A percentile compares a stretch with the other conserved stretches of the same genome.
Evolutionary conservation across 1,140 invertebrate genomes (phyloP).

Genomic region (Manduca sexta): DNA sequence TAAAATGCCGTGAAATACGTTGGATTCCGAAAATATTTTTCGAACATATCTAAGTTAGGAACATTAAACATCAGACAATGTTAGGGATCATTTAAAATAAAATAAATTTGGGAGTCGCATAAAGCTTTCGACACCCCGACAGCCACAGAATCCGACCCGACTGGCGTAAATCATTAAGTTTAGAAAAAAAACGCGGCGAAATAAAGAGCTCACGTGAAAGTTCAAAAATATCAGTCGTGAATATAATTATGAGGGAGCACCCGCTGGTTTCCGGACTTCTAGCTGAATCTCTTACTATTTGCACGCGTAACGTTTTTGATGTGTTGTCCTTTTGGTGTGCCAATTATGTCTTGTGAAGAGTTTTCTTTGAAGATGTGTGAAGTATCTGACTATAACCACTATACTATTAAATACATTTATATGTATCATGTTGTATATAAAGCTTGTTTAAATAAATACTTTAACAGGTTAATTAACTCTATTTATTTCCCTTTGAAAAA

Average conservation of each 20-base stretch:
- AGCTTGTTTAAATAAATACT: too few species aligned
- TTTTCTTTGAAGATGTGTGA: too few species aligned
- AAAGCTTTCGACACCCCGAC: constrained; percentile 66
- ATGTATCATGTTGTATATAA: too few species aligned
- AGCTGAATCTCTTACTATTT: constrained; percentile 38
- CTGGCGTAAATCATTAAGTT: constrained; percentile 66
- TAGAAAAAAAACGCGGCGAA: constrained; percentile 55
- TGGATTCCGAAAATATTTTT: too few species aligned
- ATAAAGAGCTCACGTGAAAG: constrained; percentile 69
- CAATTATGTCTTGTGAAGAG: too few species aligned
- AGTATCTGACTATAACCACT: too few species aligned
- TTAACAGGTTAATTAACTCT: too few species aligned
- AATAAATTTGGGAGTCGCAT: constrained; percentile 57
- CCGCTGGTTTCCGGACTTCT: constrained; percentile 62
- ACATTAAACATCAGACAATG: constrained; percentile 23
- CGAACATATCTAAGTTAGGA: not conserved
- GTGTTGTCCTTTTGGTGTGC: constrained; percentile 5
- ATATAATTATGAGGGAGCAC: constrained; percentile 69
- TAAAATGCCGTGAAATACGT: too few species aligned
- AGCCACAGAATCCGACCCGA: constrained; percentile 50
- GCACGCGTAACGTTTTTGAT: too few species aligned
- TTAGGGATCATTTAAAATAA: constrained; percentile 56
- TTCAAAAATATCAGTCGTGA: constrained; percentile 68
- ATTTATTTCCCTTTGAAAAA: too few species aligned
- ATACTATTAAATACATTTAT: too few species aligned